A percentile compares a stretch with the other conserved stretches of the same genome.
Conservation (phyloP, 2,797 vertebrate species). For the Brachyalestes nurse region DNA sequence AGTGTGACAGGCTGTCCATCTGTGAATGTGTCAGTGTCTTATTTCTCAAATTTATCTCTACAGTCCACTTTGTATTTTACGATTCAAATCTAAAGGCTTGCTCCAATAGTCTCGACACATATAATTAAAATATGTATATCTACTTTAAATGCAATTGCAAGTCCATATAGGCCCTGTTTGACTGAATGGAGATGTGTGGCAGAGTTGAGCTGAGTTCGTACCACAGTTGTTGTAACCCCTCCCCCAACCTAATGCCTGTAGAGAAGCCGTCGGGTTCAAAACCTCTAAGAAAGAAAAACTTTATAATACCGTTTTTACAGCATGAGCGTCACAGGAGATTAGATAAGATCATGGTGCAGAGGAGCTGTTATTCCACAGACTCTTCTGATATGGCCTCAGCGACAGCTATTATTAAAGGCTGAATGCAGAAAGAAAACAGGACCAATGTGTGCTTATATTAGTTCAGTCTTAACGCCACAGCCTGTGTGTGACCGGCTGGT, state of each 20-base stretch:
- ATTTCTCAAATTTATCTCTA: background rate
- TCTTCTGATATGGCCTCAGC: conserved; percentile 35
- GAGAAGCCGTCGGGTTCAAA: conserved; percentile 62
- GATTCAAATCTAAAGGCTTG: conserved; percentile 9
- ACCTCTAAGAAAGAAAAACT: conserved; percentile 60
- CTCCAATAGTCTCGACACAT: background rate
- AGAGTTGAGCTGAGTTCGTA: background rate
- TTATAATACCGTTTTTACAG: conserved; percentile 59
- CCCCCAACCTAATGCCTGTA: background rate
- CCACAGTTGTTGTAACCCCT: background rate
- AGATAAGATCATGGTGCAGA: conserved; percentile 64
- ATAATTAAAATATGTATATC: background rate
- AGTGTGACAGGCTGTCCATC: background rate
- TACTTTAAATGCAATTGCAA: background rate
- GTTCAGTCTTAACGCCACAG: conserved; percentile 7
- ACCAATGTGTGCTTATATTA: conserved; percentile 29
- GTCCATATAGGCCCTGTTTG: background rate
- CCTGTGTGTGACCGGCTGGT: conserved; percentile 9
- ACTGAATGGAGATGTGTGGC: background rate
- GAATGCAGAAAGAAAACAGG: conserved; percentile 41
- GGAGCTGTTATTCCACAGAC: conserved; percentile 57
- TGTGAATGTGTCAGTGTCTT: background rate
- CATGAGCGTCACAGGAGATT: conserved; percentile 58
- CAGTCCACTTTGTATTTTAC: background rate
- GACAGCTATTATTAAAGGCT: conserved; percentile 44